These are phyloP conservation scores for Oceanodroma leucorhoa DNA, from an alignment of 2,797 vertebrate species.

Conservation along the genomic window DNA sequence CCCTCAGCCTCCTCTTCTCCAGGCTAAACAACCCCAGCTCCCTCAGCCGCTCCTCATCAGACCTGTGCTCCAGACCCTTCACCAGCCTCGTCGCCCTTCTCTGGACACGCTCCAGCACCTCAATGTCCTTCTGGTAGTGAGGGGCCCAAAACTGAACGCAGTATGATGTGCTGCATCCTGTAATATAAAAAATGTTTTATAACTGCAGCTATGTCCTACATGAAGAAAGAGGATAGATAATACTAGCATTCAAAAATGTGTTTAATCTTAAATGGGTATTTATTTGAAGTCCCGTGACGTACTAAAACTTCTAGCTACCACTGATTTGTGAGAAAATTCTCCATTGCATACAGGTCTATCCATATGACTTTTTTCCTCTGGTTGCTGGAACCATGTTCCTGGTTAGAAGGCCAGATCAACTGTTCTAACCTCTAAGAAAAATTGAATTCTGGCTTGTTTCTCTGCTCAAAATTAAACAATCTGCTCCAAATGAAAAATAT, in stretches of 20 bases:
- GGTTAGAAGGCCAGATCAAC: background rate
- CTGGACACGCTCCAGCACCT: too few species aligned
- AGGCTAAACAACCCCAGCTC: too few species aligned
- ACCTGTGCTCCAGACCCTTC: too few species aligned
- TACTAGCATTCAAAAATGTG: background rate
- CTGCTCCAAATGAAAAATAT: background rate
- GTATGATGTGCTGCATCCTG: accelerated
- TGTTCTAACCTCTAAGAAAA: background rate
- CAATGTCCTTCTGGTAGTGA: too few species aligned
- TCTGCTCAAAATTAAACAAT: background rate
- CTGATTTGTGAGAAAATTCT: background rate
- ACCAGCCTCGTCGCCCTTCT: too few species aligned
- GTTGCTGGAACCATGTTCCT: background rate
- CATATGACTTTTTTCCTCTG: background rate
- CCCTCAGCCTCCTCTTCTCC: too few species aligned
- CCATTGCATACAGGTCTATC: accelerated
- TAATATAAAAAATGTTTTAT: background rate
- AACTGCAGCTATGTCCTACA: background rate
- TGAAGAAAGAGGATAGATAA: background rate
- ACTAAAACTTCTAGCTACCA: background rate
- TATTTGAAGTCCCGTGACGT: background rate
- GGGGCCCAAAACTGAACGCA: too few species aligned
- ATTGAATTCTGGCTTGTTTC: background rate
- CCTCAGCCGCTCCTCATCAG: too few species aligned
- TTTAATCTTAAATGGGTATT: background rate